Conservation (phyloP, 37 sponge, comb jelly and placozoan genomes). For the Aphrocallistes beatrix region DNA sequence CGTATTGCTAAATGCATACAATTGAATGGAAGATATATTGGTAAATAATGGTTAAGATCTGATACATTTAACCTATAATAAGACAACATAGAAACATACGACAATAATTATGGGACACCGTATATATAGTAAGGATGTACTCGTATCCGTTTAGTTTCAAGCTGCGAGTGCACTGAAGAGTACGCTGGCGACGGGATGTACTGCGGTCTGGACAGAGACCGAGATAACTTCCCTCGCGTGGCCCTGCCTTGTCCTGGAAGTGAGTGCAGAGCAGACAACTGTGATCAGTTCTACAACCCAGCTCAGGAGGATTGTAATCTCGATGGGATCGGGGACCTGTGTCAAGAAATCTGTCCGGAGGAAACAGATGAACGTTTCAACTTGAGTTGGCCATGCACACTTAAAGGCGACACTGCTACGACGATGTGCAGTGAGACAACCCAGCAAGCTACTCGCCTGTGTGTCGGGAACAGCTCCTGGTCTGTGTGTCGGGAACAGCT, state of each 20-base stretch:
- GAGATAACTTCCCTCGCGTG: background rate
- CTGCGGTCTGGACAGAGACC: background rate
- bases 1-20: no score
- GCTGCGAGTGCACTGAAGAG: background rate
- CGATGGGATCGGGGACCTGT: background rate
- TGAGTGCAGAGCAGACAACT: background rate
- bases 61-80: no score
- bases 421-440: background rate
- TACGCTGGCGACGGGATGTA: background rate
- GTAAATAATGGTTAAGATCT: no score
- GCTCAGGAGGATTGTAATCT: background rate
- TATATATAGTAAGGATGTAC: slow-evolving; percentile 5
- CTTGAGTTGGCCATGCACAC: background rate
- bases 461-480: background rate
- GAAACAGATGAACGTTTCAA: background rate
- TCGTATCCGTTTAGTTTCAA: background rate
- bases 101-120: no score
- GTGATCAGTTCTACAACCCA: background rate
- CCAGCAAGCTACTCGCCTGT: background rate
- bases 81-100: no score
- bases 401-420: background rate
- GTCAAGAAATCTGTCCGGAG: background rate
- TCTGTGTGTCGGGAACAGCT: no score
- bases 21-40: no score
- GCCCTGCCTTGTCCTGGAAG: background rate